Base-by-base conservation (phyloP, 2,888 invertebrate genomes). In the Resseliella maxima region DNA sequence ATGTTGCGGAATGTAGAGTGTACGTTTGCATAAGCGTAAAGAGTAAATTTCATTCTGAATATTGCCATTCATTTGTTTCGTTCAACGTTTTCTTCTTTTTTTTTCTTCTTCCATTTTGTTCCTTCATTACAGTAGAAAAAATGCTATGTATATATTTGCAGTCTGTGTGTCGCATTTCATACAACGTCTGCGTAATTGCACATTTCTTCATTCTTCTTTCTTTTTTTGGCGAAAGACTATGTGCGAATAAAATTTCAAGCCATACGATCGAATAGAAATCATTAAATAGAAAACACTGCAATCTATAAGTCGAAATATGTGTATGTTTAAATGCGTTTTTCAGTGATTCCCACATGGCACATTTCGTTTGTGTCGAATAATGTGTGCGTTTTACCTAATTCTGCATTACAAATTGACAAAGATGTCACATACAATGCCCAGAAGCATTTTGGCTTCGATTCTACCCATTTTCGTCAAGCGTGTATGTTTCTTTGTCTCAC, bases 271-370 rank as follows among this genome's bases (percentile, higher is more conserved):
- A 31, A 31, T 24, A 59, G n/a, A 18, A 72, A 72, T 31, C 72
- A 72, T 72, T 72, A 72, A 72, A 31, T 72, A 72, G 72, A 35
- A 72, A 72, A 72, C 72, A 72, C 72, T 72, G 72, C 72, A 59
- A 15, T 59, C 59, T 59, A n/a, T 31, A 72, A 72, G 72, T 72
- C 72, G n/a, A 72, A 72, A 72, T 72, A 72, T 72, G 72, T 72
- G 27, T 31, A 15, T 72, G 72, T 72, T 72, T 18, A 31, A 72
- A 72, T 72, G 72, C 72, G 72, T 72, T 72, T 59, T 50, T 59
- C 59, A 27, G 24, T 72, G 72, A 72, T 72, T 72, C 72, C 72
- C 72, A 72, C 31, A 72, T 72, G 72, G 72, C 72, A 72, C 72
- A 72, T 72, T 72, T 50, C 59, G 24, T 59, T 59, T 50, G 10